Conservation (phyloP, 2,797 vertebrate species). For the Tragopan temminckii region DNA sequence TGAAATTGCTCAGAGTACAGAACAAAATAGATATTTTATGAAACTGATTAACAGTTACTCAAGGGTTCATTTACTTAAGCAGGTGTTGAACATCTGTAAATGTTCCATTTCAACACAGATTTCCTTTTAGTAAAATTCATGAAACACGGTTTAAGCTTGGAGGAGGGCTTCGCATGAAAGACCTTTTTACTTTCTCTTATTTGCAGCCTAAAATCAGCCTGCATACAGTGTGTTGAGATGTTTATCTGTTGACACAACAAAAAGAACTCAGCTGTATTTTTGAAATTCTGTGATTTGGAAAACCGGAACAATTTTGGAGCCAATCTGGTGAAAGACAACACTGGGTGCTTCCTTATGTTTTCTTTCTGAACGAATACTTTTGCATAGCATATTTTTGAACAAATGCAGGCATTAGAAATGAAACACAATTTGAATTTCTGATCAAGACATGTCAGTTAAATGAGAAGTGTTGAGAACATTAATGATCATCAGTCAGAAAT, state of each 20-base stretch:
- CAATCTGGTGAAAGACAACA: background rate
- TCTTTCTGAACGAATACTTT: background rate
- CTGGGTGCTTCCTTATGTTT: background rate
- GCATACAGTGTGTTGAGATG: background rate
- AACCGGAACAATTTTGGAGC: background rate
- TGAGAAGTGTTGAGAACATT: background rate
- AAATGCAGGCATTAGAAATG: background rate
- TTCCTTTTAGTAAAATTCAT: background rate
- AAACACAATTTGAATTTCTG: background rate
- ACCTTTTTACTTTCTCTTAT: background rate
- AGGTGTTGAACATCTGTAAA: constrained; percentile 11
- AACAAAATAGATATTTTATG: constrained; percentile 35
- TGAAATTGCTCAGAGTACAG: background rate
- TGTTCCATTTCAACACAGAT: background rate
- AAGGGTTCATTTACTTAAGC: constrained; percentile 49
- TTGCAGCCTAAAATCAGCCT: background rate
- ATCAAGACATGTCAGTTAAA: background rate
- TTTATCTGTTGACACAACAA: background rate
- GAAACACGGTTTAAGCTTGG: background rate
- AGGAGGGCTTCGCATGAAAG: background rate
- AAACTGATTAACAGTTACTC: constrained; percentile 43
- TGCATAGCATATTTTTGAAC: background rate
- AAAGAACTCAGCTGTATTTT: background rate
- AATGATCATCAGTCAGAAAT: background rate
- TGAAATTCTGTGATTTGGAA: background rate